Base-by-base conservation (phyloP, 2,113 vertebrate genomes). In the Ceyx melanurus region DNA sequence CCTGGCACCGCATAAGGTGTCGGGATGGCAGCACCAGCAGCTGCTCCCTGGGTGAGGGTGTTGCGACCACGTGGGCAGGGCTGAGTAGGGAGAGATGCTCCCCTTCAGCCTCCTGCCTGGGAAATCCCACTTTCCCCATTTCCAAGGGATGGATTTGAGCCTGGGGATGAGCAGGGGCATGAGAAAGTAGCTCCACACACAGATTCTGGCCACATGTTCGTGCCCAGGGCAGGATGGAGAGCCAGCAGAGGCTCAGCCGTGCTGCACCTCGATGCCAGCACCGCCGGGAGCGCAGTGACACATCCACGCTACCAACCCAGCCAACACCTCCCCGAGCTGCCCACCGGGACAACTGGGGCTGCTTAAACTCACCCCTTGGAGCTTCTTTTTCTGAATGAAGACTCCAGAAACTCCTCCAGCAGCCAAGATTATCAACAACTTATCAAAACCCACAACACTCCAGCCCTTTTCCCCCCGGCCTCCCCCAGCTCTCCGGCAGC, bases 1-100 rank as follows among this genome's bases (percentile, higher is more conserved):
- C 9, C 0, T 1, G 81, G 50, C 2, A 0, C 43, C 16, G 22
- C 1, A 4, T 26, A 5, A 5, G 6, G 0, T 4, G 3, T 50
- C 1, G 19, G 62, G 28, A 31, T 3, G 25, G 53, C 72, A 23
- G 60, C 35, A 9, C 42, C 4, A 0, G 4, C 2, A 6, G 26
- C 15, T 0, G 5, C 11, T 65, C 21, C 28, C 15, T 0, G 1
- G 18, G 6, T 2, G 1, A 54, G 29, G 35, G 17, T 0, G 5
- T 10, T 18, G 15, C 26, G 35, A 72, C 9, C 5, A 5, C 1
- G 1, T 0, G 2, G 40, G 21, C 18, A 4, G 17, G 48, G 65
- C 29, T 22, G 46, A 42, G 20, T 16, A 33, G 22, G 42, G 35
- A 51, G 42, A 37, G 21, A 10, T 0, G 2, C 7, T 48, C 37